Evolutionary conservation across 2,113 vertebrate species (phyloP).

Genomic region (Saiga tatarica): DNA sequence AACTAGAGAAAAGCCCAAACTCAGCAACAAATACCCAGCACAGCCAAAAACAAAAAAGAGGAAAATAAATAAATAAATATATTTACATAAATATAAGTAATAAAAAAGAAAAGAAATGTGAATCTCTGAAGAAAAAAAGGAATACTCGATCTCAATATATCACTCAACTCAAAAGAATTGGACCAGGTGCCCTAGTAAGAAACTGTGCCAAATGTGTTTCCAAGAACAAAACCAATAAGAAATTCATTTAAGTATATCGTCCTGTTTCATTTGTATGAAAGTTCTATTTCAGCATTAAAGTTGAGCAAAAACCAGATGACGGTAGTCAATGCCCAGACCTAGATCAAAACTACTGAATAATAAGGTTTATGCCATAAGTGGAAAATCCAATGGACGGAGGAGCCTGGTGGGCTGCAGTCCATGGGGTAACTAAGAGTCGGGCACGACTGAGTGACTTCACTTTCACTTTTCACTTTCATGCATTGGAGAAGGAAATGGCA

Average conservation of each 20-base stretch:
- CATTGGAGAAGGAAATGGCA: too few relatives aligned
- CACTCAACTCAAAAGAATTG: neutral
- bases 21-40: neutral
- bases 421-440: too few relatives aligned
- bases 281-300: neutral
- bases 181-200: neutral
- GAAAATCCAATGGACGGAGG: too few relatives aligned
- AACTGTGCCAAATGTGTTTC: neutral
- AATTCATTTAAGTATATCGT: neutral
- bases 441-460: too few relatives aligned
- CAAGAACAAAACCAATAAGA: neutral
- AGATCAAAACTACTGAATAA: neutral
- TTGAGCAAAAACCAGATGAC: neutral
- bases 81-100: neutral
- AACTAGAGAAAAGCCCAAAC: neutral
- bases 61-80: neutral
- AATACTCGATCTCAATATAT: neutral
- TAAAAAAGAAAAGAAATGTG: neutral
- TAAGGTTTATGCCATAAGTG: neutral
- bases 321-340: neutral
- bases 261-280: neutral
- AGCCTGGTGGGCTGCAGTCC: too few relatives aligned
- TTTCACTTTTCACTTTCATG: too few relatives aligned
- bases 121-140: neutral
- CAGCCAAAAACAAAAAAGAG: neutral